Evolutionary conservation across 2,113 vertebrate species (phyloP).

Genomic region (Euleptes europaea): DNA sequence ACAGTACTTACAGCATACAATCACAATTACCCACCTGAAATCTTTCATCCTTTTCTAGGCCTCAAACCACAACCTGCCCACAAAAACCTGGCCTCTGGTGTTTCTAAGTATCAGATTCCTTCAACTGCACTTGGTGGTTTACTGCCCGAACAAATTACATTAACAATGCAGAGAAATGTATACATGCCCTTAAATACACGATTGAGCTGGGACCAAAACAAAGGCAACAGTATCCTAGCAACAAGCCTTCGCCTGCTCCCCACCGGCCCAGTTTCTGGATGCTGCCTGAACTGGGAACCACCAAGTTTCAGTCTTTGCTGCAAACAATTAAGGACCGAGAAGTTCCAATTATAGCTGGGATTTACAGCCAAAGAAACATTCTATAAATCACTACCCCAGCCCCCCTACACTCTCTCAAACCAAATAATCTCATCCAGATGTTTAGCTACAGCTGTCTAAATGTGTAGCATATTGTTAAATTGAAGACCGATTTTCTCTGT

Average conservation of each 20-base stretch:
- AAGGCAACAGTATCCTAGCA: conserved; percentile 52
- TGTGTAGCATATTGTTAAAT: conserved; percentile 61
- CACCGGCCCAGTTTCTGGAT: neutral
- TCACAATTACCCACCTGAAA: conserved; percentile 47
- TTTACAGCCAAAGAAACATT: conserved; percentile 76
- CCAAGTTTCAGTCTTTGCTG: conserved; percentile 57
- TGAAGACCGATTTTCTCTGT: conserved; percentile 57
- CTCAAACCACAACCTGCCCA: conserved; percentile 72
- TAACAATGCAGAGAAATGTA: conserved; percentile 76
- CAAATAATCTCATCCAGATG: conserved; percentile 80
- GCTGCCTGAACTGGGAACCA: conserved; percentile 58
- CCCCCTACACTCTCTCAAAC: conserved; percentile 58
- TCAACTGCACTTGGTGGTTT: conserved; percentile 73
- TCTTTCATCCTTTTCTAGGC: conserved; percentile 63
- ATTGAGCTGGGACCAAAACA: conserved; percentile 56
- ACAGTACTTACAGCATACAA: conserved; percentile 28
- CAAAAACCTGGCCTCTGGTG: conserved; percentile 64
- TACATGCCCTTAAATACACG: conserved; percentile 66
- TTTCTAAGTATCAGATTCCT: conserved; percentile 59
- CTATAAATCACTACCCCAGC: conserved; percentile 71
- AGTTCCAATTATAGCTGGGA: conserved; percentile 78
- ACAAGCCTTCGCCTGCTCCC: conserved; percentile 27
- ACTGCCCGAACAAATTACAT: conserved; percentile 75
- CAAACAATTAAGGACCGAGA: conserved; percentile 72
- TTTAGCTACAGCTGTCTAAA: conserved; percentile 67